These are phyloP conservation scores for Altica lythri DNA, from an alignment of 2,888 invertebrate species.

Conservation along the genomic window DNA sequence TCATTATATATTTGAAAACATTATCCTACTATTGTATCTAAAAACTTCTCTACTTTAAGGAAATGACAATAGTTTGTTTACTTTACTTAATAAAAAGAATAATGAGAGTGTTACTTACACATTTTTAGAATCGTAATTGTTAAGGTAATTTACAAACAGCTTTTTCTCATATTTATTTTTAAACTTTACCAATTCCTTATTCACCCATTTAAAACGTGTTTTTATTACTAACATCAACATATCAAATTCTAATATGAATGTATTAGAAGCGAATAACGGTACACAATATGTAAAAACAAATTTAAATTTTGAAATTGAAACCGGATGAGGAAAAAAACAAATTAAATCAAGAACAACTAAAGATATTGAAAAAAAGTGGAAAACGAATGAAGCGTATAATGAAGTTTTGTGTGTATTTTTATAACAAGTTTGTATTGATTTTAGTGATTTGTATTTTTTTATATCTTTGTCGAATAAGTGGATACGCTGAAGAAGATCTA, in stretches of 20 bases:
- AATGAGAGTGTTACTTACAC: too few relatives aligned
- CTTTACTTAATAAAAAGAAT: too few relatives aligned
- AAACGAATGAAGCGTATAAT: background rate
- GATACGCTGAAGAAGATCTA: background rate
- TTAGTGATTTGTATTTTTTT: background rate
- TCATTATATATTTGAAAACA: too few relatives aligned
- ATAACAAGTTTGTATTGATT: background rate
- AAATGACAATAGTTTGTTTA: too few relatives aligned
- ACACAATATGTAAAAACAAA: slow-evolving; percentile 8
- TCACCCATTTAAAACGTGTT: slow-evolving; percentile 5
- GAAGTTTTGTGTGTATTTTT: background rate
- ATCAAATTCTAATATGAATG: slow-evolving; percentile 6
- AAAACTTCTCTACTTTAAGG: too few relatives aligned
- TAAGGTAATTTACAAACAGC: too few relatives aligned
- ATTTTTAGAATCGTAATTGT: too few relatives aligned
- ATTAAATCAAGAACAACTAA: slow-evolving; percentile 6
- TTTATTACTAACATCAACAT: background rate
- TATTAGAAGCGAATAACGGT: slow-evolving; percentile 7
- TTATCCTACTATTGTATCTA: too few relatives aligned
- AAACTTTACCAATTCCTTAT: slow-evolving; percentile 1
- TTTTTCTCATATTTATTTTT: background rate
- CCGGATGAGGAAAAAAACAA: slow-evolving; percentile 8
- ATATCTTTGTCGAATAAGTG: slow-evolving; percentile 2
- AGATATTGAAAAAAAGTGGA: slow-evolving; percentile 12
- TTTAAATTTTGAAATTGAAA: too few relatives aligned